A percentile compares a stretch with the other conserved stretches of the same genome.
phyloP scores from a whole-genome alignment of 1,140 invertebrate genomes.

The Zaprionus inermis region DNA sequence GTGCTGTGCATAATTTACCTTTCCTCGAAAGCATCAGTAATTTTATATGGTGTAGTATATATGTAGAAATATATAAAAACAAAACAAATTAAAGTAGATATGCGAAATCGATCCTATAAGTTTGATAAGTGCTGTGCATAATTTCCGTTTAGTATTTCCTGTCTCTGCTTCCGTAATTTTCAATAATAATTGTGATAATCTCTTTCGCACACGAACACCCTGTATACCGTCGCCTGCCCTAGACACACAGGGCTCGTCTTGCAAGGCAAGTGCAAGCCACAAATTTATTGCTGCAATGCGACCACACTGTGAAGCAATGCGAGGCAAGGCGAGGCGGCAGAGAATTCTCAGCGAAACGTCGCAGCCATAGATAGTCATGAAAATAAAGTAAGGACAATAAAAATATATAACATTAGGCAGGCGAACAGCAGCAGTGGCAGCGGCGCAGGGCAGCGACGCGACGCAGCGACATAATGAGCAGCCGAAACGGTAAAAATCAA shows the following conservation, averaged over 20 bases:
- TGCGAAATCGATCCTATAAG: too few species aligned
- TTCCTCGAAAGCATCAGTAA: too few species aligned
- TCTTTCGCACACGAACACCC: not conserved
- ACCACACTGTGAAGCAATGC: constrained; percentile 65
- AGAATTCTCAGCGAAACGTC: constrained; percentile 55
- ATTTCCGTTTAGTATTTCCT: too few species aligned
- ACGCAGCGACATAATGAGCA: constrained; percentile 43
- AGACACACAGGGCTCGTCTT: constrained; percentile 51
- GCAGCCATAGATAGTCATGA: constrained; percentile 59
- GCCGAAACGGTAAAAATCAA: constrained; percentile 58
- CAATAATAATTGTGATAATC: not conserved
- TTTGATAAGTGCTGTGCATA: too few species aligned
- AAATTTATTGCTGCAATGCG: constrained; percentile 81
- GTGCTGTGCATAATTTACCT: too few species aligned
- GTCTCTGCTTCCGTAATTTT: not conserved
- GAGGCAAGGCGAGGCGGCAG: constrained; percentile 50
- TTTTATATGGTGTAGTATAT: too few species aligned
- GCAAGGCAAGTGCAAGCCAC: constrained; percentile 73
- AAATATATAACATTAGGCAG: constrained; percentile 74
- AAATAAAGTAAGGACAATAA: constrained; percentile 74
- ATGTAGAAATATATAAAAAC: too few species aligned
- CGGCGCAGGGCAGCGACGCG: not conserved
- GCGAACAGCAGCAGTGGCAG: constrained; percentile 27
- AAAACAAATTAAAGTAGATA: too few species aligned
- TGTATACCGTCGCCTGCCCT: not conserved